Evolutionary conservation across 2,113 vertebrate genomes (phyloP), one percentile per base, ranked within the genome.

Genomic region (Poeciliopsis turrubarensis): DNA sequence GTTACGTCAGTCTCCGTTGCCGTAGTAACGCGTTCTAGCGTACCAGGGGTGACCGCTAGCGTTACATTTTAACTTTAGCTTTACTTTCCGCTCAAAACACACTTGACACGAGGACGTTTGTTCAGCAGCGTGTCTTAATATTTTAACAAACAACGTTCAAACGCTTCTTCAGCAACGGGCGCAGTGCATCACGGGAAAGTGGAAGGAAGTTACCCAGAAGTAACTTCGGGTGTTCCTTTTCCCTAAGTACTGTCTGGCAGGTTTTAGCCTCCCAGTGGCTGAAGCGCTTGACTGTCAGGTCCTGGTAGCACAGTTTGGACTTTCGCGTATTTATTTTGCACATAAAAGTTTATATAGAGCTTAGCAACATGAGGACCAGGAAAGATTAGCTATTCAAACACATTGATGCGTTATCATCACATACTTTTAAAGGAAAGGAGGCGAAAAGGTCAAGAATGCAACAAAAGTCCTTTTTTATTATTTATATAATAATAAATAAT

Each of bases 141-240:
- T 2, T 0, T 72, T 25, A 19, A 32, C 62, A 17, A 17, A 47
- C 15, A 31, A 37, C 34, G 19, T 25, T 37, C 26, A 4, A 27
- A 3, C 27, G 63, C n/a, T 57, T 41, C 39, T 14, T 30, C 25
- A 2, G 14, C 10, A 74, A 29, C 73, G n/a, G 41, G 5, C 83
- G 87, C 87, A 51, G 4, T 89, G 92, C 89, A 90, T 86, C 76
- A 73, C 71, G 92, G 92, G 89, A 84, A 73, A 63, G 5, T 61
- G 0, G 2, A 60, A 60, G 29, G 11, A 44, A 62, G 44, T 2
- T 0, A 13, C 0, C 22, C 0, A 0, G 22, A 32, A 34, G 15
- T 47, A 47, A 47, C 17, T 0, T 0, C 0, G 0, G 0, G 0
- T 8, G 1, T 57, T 3, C 1, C 19, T 60, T 27, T 31, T 11